These are phyloP conservation scores for Sesia bembeciformis DNA, from an alignment of 2,888 invertebrate species.

Conservation along the genomic window DNA sequence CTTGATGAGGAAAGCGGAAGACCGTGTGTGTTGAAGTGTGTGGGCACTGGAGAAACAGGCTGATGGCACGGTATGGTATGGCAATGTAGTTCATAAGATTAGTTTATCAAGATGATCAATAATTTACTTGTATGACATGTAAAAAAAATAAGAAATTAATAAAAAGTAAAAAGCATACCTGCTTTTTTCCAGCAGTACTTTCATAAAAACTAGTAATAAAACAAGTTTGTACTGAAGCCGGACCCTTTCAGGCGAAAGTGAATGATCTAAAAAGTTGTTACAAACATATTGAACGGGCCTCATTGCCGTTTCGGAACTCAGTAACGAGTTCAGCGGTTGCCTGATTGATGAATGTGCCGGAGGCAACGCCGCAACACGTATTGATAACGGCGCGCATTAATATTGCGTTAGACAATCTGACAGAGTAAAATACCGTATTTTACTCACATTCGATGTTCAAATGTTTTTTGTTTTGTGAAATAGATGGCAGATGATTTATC, in stretches of 20 bases:
- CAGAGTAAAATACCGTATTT: neutral
- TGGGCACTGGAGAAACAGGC: too few relatives aligned
- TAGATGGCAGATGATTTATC: too few relatives aligned
- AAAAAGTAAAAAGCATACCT: too few relatives aligned
- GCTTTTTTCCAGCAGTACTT: neutral
- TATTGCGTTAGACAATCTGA: slow-evolving; percentile 21
- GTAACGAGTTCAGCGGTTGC: slow-evolving; percentile 62
- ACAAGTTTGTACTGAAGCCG: slow-evolving; percentile 8
- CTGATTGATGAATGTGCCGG: slow-evolving; percentile 58
- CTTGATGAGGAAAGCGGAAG: too few relatives aligned
- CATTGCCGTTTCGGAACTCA: slow-evolving; percentile 54
- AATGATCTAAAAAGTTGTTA: slow-evolving; percentile 66
- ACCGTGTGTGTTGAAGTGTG: too few relatives aligned
- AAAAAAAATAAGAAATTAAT: too few relatives aligned
- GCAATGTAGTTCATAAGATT: too few relatives aligned
- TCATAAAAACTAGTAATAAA: slow-evolving; percentile 10
- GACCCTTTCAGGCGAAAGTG: slow-evolving; percentile 53
- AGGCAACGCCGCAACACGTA: slow-evolving; percentile 28
- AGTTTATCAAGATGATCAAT: too few relatives aligned
- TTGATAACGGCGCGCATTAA: slow-evolving; percentile 52
- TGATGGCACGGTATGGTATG: too few relatives aligned
- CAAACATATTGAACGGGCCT: slow-evolving; percentile 48
- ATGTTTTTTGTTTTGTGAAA: neutral
- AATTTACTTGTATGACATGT: too few relatives aligned
- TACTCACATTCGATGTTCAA: neutral